A percentile compares a stretch with the other conserved stretches of the same genome.
Evolutionary conservation across 2,113 vertebrate species (phyloP).

Genomic region (Buteo buteo): DNA sequence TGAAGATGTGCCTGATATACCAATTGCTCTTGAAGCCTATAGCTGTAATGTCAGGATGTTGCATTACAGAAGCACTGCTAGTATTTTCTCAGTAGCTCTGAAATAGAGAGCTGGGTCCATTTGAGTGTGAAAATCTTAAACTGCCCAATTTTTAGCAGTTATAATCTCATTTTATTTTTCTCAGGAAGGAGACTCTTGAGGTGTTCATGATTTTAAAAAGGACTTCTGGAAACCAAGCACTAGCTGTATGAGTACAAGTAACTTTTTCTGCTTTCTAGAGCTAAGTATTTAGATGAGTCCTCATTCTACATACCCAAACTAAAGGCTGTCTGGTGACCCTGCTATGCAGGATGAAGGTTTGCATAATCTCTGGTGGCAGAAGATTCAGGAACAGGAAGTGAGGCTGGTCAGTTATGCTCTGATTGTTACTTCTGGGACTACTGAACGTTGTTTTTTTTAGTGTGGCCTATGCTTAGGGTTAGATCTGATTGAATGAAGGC

Average conservation of each 20-base stretch:
- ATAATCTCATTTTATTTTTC: not conserved
- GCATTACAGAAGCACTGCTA: not conserved
- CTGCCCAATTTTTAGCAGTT: not conserved
- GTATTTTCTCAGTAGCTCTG: not conserved
- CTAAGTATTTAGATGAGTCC: not conserved
- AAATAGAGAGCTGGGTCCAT: not conserved
- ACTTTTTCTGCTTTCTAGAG: not conserved
- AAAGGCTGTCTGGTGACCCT: not conserved
- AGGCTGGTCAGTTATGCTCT: not conserved
- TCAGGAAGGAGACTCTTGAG: not conserved
- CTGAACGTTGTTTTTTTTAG: not conserved
- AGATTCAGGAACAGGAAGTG: not conserved
- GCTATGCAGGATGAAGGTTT: not conserved
- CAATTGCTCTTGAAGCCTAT: not conserved
- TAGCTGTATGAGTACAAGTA: not conserved
- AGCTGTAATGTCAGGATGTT: fast-evolving
- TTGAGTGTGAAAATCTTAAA: not conserved
- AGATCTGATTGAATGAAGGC: not conserved
- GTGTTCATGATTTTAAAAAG: not conserved
- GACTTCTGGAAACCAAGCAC: not conserved
- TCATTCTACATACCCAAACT: not conserved
- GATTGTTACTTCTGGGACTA: not conserved
- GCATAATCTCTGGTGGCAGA: not conserved
- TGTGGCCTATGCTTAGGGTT: not conserved
- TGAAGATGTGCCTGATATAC: not conserved